Percentiles rank a stretch among this genome's conserved stretches.
Conservation (phyloP, 1,140 invertebrate genomes). For the Cyrtorhinus lividipennis region DNA sequence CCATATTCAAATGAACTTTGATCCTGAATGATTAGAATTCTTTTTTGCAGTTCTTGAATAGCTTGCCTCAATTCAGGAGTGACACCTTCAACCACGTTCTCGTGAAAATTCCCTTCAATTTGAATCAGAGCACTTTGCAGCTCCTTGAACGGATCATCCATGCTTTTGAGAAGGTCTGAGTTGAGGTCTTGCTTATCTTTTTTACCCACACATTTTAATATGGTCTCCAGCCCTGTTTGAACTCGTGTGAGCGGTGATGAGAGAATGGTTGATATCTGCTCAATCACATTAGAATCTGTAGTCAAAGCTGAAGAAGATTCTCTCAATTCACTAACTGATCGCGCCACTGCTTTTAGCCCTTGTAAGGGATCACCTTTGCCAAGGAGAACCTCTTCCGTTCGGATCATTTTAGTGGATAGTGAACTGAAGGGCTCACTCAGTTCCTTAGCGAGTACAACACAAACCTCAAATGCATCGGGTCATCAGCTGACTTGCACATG, state of each 20-base stretch:
- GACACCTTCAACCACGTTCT: slow-evolving; percentile 16
- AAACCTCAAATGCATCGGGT: slow-evolving; percentile 23
- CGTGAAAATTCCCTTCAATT: slow-evolving; percentile 16
- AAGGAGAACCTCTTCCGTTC: slow-evolving; percentile 23
- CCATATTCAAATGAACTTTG: slow-evolving; percentile 26
- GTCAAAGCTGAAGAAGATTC: slow-evolving; percentile 2
- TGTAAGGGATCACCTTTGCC: slow-evolving; percentile 20
- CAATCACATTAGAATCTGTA: slow-evolving; percentile 9
- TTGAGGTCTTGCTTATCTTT: slow-evolving; percentile 22
- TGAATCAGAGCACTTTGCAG: slow-evolving; percentile 26
- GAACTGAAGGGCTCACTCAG: slow-evolving; percentile 23
- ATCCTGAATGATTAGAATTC: slow-evolving; percentile 25
- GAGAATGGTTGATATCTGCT: slow-evolving; percentile 13
- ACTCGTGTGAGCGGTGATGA: slow-evolving; percentile 22
- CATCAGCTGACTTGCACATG: slow-evolving; percentile 22
- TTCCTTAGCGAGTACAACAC: slow-evolving; percentile 25
- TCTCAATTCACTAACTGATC: slow-evolving; percentile 22
- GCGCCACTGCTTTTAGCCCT: slow-evolving; percentile 21
- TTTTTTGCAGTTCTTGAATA: slow-evolving; percentile 25
- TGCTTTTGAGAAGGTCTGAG: slow-evolving; percentile 22
- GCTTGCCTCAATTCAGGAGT: slow-evolving; percentile 22
- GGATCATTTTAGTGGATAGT: slow-evolving; percentile 22
- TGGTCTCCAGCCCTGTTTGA: slow-evolving; percentile 20
- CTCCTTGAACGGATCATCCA: slow-evolving; percentile 24
- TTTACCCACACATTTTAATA: slow-evolving; percentile 22